Conservation (phyloP, 2,113 vertebrate species). For the Marmota flaviventris region DNA sequence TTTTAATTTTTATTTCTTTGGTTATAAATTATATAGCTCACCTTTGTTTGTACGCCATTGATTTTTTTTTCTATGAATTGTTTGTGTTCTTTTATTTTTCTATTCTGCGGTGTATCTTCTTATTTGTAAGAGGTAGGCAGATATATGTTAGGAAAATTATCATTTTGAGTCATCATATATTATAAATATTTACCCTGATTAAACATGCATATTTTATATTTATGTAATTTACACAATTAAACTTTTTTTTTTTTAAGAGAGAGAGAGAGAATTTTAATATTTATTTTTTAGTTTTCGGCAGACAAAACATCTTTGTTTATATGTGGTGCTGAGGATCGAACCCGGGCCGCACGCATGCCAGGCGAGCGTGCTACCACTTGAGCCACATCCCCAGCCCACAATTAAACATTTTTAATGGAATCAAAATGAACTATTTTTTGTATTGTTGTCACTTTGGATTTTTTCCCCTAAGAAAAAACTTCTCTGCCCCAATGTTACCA, state of each 20-base stretch:
- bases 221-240: constrained; percentile 40
- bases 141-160: constrained; percentile 40
- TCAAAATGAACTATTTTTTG: constrained; percentile 27
- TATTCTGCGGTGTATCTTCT: background rate
- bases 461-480: background rate
- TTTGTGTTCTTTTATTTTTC: constrained; percentile 34
- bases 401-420: background rate
- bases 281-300: no score
- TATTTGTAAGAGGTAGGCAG: background rate
- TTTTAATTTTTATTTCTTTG: constrained; percentile 38
- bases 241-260: background rate
- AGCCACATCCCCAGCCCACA: no score
- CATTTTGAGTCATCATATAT: background rate
- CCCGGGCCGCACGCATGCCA: no score
- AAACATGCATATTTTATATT: background rate
- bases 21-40: constrained; percentile 16
- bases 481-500: background rate
- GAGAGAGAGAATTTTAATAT: no score
- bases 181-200: background rate
- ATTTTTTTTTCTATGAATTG: constrained; percentile 23
- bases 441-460: background rate
- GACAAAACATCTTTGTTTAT: no score
- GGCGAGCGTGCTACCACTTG: no score
- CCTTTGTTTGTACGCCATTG: constrained; percentile 12
- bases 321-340: no score